These are phyloP conservation scores for Epistrophe grossulariae DNA, from an alignment of 2,888 invertebrate species.

Conservation along the genomic window DNA sequence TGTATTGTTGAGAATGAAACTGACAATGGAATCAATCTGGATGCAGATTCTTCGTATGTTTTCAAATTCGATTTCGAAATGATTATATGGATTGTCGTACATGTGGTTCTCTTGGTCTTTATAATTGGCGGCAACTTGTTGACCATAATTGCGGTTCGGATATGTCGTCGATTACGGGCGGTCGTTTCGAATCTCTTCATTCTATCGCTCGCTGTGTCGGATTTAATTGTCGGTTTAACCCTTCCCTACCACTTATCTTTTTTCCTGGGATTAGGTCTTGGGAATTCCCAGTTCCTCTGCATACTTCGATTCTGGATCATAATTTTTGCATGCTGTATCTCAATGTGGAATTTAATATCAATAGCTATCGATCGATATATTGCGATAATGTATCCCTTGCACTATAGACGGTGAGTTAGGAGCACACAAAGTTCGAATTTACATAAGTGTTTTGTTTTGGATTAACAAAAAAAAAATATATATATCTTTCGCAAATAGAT, in stretches of 20 bases:
- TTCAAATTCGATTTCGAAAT: slow-evolving; percentile 74
- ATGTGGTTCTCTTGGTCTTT: slow-evolving; percentile 87
- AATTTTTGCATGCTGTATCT: slow-evolving; percentile 90
- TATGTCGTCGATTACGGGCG: slow-evolving; percentile 88
- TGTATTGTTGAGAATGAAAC: slow-evolving; percentile 48
- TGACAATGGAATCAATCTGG: slow-evolving; percentile 42
- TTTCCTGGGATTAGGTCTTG: slow-evolving; percentile 87
- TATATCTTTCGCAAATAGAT: slow-evolving; percentile 79
- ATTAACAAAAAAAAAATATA: not conserved
- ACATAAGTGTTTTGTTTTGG: not conserved
- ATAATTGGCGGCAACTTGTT: slow-evolving; percentile 90
- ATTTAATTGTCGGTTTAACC: slow-evolving; percentile 90
- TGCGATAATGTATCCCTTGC: slow-evolving; percentile 91
- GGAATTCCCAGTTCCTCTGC: slow-evolving; percentile 87
- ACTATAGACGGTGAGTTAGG: slow-evolving; percentile 86
- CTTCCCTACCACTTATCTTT: slow-evolving; percentile 92
- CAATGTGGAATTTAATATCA: slow-evolving; percentile 91
- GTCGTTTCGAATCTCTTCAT: slow-evolving; percentile 91
- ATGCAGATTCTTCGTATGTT: not conserved
- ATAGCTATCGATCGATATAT: slow-evolving; percentile 92
- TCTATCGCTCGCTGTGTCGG: slow-evolving; percentile 91
- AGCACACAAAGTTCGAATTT: not conserved
- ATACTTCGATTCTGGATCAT: slow-evolving; percentile 90
- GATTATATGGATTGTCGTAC: slow-evolving; percentile 87
- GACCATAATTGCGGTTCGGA: slow-evolving; percentile 89